These are phyloP conservation scores for Leptoteleia sp. DNA, from an alignment of 1,140 invertebrate genomes.

Conservation along the genomic window DNA sequence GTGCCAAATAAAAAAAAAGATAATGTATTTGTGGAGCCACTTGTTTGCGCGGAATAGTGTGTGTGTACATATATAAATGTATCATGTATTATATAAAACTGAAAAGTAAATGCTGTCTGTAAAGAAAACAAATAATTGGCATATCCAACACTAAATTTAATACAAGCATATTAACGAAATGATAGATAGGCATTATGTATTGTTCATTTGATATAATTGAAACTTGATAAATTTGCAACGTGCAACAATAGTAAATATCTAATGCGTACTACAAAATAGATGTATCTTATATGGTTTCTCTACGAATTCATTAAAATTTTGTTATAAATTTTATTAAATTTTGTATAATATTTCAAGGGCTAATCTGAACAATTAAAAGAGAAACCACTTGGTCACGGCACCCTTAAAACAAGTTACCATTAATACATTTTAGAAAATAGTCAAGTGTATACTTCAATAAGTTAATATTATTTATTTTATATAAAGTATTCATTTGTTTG, in stretches of 20 bases:
- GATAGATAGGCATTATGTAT: background rate
- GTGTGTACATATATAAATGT: constrained; percentile 15
- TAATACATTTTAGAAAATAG: background rate
- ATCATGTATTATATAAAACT: constrained; percentile 64
- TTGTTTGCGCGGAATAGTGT: constrained; percentile 5
- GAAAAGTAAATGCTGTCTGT: constrained; percentile 75
- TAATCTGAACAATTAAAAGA: constrained; percentile 7
- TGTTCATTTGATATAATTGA: constrained; percentile 2
- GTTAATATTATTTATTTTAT: too few relatives aligned
- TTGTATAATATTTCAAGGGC: too few relatives aligned
- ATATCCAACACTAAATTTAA: constrained; percentile 16
- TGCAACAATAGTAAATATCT: constrained; percentile 20
- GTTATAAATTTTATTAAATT: background rate
- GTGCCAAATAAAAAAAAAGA: constrained; percentile 66
- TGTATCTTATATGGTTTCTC: constrained; percentile 20
- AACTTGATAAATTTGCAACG: constrained; percentile 24
- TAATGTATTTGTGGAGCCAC: constrained; percentile 29
- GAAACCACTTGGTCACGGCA: constrained; percentile 21
- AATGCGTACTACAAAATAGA: constrained; percentile 18
- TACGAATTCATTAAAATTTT: background rate
- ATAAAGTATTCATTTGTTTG: too few relatives aligned
- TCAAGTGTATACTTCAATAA: too few relatives aligned
- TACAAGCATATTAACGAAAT: constrained; percentile 34
- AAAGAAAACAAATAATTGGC: constrained; percentile 32
- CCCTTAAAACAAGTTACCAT: constrained; percentile 27